Evolutionary conservation across 2,113 vertebrate species (phyloP), one percentile per base, ranked within the genome.

Genomic region (Tyrannus savana): DNA sequence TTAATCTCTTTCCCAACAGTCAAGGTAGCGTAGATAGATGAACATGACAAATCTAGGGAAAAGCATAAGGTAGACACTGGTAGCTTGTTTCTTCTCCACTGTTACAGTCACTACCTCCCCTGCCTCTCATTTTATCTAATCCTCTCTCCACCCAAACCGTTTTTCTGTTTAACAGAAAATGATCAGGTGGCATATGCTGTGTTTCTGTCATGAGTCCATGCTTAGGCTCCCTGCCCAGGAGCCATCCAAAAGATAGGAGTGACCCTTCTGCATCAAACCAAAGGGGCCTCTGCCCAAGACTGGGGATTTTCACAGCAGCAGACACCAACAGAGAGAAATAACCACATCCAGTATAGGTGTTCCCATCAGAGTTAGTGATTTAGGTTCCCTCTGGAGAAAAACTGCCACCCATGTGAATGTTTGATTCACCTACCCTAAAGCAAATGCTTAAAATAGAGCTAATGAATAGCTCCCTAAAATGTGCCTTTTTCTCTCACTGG

Each of bases 391-490:
- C 53, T 2, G 4, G 47, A 60, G 44, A 67, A 92, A 94, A 87
- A 21, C 25, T 7, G 42, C 78, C 39, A 64, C 39, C 35, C 21
- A 47, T 39, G 44, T 55, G 49, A 78, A 82, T 56, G 33, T 75
- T 84, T 87, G 78, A 56, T 67, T 87, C 77, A 89, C 18, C 33
- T 75, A 59, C 78, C 81, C 71, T 89, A 71, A 87, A 81, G 77
- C 60, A 84, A 87, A 67, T 75, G n/a, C 74, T 95, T 94, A 87
- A 95, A 91, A 91, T 59, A 91, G 30, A 25, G 28, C 78, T 90
- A 90, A 87, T 79, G 52, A 94, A 82, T 52, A 82, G 50, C 35
- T 87, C 10, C 37, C 37, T 82, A 39, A 75, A 83, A 84, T 72
- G 12, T 72, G 44, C 22, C 52, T 78, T 0, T 89, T 94, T 82